Base-by-base conservation (phyloP, 2,888 invertebrate genomes). In the Macroteleia sp. region DNA sequence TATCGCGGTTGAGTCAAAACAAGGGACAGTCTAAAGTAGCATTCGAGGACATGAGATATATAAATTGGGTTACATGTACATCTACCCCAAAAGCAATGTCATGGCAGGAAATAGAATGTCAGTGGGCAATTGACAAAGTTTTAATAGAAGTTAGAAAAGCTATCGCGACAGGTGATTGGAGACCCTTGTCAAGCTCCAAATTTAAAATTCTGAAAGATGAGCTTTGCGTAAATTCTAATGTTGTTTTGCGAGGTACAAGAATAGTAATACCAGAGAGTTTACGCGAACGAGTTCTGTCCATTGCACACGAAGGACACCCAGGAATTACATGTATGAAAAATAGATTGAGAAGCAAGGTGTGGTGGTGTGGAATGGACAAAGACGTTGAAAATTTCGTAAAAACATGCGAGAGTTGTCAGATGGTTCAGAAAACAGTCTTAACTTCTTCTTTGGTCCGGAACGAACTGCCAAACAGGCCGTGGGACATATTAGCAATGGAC, bases 261-360 rank as follows among this genome's bases (percentile, higher is more conserved):
- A 42, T 69, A 1, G 52, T 69, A 4, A 69, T 69, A 14, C 48
- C 67, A 1, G 16, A 6, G 17, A 32, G n/a, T 22, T 39, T 69
- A 14, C 39, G 44, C 9, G 25, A 28, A 14, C 25, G 20, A 20
- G n/a, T 32, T 10, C 32, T 70, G n/a, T 0, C 10, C 0, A 61
- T 54, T n/a, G 85, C 84, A n/a, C 86, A 87, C 41, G 86, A 88
- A 67, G 88, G 88, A 1, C 86, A 87, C 52, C 83, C 85, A 2
- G 86, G 87, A 5, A 83, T 79, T 25, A 74, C 79, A 0, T 48
- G 79, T 0, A 82, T 83, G 77, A 80, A 83, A 67, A 34, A 76
- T 10, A 19, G 79, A 17, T 34, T 83, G 16, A 8, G 81, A 1
- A 57, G 46, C 17, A 82, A 85, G 57, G 81, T 83, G 2, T 83